Base-by-base conservation (phyloP, 2,113 vertebrate species). In the Glaucomys volans region DNA sequence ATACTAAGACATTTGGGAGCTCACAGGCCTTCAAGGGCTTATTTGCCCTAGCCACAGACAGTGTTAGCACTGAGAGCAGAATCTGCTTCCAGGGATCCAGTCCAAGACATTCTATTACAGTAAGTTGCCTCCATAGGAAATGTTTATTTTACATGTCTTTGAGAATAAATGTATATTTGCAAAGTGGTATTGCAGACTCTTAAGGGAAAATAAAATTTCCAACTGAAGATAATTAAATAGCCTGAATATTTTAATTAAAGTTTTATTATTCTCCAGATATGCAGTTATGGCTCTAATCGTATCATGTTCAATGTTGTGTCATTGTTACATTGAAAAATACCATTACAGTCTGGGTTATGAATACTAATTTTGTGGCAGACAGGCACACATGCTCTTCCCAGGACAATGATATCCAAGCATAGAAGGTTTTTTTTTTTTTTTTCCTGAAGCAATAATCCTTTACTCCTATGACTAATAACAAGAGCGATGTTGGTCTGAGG, bases 161-260 rank as follows among this genome's bases (percentile, higher is more conserved):
- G 18, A 91, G 86, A 96, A 50, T 64, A 84, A 83, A 80, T 84
- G 83, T 30, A 1, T 91, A 76, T 57, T 95, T 92, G 18, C 24
- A 79, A 64, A 87, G 42, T 14, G 79, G 9, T 64, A 44, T 76
- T 62, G 0, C 72, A 64, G 35, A 30, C 5, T 94, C 64, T 11
- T 50, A 67, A 88, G 44, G 42, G 44, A 80, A 92, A 77, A 13
- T 57, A 2, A 79, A 9, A 84, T 91, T 93, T 81, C 44, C 64
- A 77, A 28, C 6, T 22, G 42, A 90, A 87, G 52, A 32, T 82
- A 90, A 82, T 75, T 84, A 35, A 96, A 24, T 72, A 64, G n/a
- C 81, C 22, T 91, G 44, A 87, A 69, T 50, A 40, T 40, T 44
- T 67, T 88, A 95, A 80, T 92, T 47, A 86, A 82, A 84, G 24